phyloP scores from a whole-genome alignment of 2,888 invertebrate species.

The Omphaloscelis lunosa region DNA sequence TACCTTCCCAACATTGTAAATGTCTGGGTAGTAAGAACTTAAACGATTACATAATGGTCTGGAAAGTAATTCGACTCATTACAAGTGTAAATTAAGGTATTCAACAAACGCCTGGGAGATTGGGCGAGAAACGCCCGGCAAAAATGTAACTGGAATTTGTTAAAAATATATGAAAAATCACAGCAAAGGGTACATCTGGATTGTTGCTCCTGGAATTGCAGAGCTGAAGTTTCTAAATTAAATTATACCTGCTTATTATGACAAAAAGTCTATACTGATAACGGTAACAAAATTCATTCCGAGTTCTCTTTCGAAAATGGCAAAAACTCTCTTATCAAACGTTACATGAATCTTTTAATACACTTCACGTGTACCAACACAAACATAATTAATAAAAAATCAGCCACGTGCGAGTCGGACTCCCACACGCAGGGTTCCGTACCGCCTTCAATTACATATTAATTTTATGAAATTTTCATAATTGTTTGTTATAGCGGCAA shows the following conservation, averaged over 20 bases:
- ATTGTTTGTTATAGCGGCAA: neutral
- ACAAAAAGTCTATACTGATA: neutral
- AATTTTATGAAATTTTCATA: no score
- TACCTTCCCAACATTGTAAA: neutral
- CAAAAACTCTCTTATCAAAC: neutral
- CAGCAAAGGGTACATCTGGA: neutral
- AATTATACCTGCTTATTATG: neutral
- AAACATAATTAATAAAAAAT: neutral
- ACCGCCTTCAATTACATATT: no score
- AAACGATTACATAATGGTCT: slow-evolving; percentile 23
- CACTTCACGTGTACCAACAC: no score
- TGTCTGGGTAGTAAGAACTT: slow-evolving; percentile 1
- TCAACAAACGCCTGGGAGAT: slow-evolving; percentile 7
- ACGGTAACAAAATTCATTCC: neutral
- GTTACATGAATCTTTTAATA: neutral
- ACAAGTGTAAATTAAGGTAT: slow-evolving; percentile 23
- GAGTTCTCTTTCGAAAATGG: neutral
- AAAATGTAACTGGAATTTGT: neutral
- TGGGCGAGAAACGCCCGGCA: no score
- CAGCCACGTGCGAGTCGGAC: no score
- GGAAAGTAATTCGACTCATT: slow-evolving; percentile 43
- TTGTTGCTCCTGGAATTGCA: neutral
- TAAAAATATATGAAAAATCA: neutral
- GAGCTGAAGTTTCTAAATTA: neutral
- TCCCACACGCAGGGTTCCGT: no score